phyloP scores from a whole-genome alignment of 2,797 vertebrate genomes.

The Hydrophis major region DNA sequence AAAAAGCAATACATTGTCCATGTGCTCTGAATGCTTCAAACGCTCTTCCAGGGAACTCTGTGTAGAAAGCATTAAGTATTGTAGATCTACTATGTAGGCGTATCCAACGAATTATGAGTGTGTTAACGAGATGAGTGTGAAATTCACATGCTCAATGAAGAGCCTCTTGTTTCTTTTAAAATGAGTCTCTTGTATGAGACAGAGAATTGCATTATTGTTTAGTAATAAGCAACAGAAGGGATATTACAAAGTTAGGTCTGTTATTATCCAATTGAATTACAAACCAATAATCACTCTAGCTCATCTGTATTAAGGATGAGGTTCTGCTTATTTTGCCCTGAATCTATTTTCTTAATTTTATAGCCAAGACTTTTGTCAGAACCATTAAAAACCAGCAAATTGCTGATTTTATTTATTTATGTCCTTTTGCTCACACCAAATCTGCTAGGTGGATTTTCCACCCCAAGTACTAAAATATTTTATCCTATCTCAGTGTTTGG shows the following conservation, averaged over 20 bases:
- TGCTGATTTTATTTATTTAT: not conserved
- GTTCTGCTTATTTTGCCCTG: not conserved
- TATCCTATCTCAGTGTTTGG: not conserved
- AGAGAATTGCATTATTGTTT: not conserved
- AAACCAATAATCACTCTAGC: not conserved
- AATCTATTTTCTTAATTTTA: not conserved
- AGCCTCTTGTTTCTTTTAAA: not conserved
- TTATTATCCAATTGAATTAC: not conserved
- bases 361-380: not conserved
- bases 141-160: slow-evolving; percentile 5
- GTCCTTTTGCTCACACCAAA: not conserved
- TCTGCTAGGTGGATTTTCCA: not conserved
- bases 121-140: not conserved
- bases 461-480: not conserved
- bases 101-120: not conserved
- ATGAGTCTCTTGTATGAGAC: not conserved
- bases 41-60: not conserved
- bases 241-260: not conserved
- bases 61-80: not conserved
- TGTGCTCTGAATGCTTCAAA: not conserved
- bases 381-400: not conserved
- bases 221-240: not conserved
- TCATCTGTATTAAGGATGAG: not conserved
- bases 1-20: not conserved
- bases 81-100: not conserved